These are phyloP conservation scores for Crossaster papposus DNA, from an alignment of 53 echinoderm and acorn worm genomes.

Conservation along the genomic window DNA sequence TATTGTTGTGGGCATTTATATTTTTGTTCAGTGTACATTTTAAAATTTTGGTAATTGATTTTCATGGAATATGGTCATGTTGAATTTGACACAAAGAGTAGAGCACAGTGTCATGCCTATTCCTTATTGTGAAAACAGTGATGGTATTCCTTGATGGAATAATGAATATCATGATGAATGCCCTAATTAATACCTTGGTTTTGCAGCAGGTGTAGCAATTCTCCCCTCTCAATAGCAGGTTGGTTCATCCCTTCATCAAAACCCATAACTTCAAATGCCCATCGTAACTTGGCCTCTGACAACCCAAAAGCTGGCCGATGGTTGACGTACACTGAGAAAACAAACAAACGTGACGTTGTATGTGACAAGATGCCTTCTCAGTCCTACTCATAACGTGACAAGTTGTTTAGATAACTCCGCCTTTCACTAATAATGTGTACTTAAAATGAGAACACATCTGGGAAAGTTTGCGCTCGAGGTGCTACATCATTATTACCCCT, in stretches of 20 bases:
- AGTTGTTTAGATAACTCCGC: background rate
- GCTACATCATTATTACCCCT: background rate
- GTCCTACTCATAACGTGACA: background rate
- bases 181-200: conserved; percentile 81
- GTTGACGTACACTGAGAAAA: conserved; percentile 98
- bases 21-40: too few species aligned
- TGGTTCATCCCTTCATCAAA: conserved; percentile 68
- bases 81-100: too few species aligned
- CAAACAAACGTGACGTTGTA: conserved; percentile 1
- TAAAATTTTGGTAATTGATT: too few species aligned
- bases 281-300: conserved; percentile 72
- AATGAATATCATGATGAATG: background rate
- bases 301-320: conserved; percentile 98
- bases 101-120: too few species aligned
- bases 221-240: conserved; percentile 91
- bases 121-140: too few species aligned
- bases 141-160: too few species aligned
- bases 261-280: conserved; percentile 94
- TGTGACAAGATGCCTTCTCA: background rate
- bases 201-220: conserved; percentile 89
- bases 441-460: background rate
- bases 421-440: background rate
- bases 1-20: too few species aligned
- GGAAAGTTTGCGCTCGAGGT: background rate
- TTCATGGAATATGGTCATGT: too few species aligned